These are phyloP conservation scores for Meriones unguiculatus DNA, from an alignment of 2,113 vertebrate species.

Conservation along the genomic window DNA sequence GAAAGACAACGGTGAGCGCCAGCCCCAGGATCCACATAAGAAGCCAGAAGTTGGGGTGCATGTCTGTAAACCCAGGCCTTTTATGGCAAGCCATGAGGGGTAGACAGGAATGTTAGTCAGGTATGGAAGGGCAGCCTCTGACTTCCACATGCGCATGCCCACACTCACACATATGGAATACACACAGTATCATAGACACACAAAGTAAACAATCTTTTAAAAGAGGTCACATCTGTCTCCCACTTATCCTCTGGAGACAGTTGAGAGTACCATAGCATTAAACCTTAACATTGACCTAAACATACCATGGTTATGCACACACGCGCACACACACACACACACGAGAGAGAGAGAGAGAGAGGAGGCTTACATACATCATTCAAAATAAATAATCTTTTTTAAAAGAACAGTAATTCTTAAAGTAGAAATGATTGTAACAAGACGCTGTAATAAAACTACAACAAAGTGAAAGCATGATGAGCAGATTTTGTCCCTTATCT, in stretches of 20 bases:
- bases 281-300: neutral
- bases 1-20: neutral
- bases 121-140: neutral
- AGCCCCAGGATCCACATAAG: neutral
- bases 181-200: neutral
- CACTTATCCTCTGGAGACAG: neutral
- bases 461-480: neutral
- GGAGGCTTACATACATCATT: neutral
- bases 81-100: neutral
- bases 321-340: neutral
- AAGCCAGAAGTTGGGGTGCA: neutral
- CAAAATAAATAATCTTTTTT: neutral
- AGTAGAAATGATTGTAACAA: neutral
- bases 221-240: neutral
- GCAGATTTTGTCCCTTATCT: neutral
- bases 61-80: neutral
- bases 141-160: neutral
- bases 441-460: neutral
- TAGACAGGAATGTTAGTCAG: neutral
- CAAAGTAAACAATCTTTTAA: neutral
- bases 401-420: neutral
- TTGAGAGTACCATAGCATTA: no score
- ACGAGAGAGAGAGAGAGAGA: no score
- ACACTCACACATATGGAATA: neutral
- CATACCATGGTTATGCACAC: no score